Conservation (phyloP, 2,113 vertebrate species). For the Aramus guarauna region DNA sequence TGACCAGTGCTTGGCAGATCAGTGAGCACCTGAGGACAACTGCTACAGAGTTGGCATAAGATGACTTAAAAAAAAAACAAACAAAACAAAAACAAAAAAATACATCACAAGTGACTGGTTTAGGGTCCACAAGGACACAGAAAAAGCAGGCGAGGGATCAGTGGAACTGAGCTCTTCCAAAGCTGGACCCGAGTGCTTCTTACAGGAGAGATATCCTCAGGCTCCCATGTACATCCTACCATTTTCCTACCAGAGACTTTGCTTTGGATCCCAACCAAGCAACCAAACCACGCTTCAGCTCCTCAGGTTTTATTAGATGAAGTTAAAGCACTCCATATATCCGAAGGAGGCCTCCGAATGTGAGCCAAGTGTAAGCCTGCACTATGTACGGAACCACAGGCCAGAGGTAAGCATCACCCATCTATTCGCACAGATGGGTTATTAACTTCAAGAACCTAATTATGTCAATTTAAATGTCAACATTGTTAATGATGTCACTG, state of each 20-base stretch:
- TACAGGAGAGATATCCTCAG: background rate
- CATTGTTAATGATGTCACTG: conserved; percentile 20
- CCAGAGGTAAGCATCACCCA: background rate
- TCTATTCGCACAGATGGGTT: background rate
- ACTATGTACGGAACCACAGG: background rate
- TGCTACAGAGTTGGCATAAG: background rate
- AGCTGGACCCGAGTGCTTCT: background rate
- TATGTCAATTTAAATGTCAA: conserved; percentile 42
- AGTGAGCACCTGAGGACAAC: background rate
- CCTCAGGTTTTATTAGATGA: background rate
- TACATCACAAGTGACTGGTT: background rate
- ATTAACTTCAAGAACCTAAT: conserved; percentile 39
- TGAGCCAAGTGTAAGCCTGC: background rate
- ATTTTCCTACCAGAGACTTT: background rate
- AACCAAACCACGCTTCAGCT: background rate
- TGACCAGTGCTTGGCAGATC: background rate
- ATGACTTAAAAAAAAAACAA: background rate
- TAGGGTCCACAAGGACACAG: background rate
- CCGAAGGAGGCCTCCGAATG: background rate
- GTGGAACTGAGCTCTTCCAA: background rate
- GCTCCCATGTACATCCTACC: background rate
- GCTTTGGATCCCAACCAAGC: background rate
- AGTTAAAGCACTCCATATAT: background rate
- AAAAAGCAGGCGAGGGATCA: background rate
- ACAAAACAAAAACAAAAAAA: too few relatives aligned